phyloP scores from a whole-genome alignment of 1,140 invertebrate species.

The Drosophila sturtevanti region DNA sequence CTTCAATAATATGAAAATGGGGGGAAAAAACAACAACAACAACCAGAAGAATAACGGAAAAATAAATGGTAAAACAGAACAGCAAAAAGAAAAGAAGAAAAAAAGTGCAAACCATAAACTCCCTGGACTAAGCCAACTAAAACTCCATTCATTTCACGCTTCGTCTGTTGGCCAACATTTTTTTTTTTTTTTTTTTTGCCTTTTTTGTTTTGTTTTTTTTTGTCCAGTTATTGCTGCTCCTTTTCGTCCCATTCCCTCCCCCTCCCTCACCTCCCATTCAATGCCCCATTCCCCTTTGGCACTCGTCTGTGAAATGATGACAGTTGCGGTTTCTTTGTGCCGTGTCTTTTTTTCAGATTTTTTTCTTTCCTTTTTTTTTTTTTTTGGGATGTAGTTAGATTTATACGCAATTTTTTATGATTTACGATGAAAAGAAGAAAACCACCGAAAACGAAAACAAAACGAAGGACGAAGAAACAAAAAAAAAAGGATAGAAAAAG shows the following conservation, averaged over 20 bases:
- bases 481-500: not conserved
- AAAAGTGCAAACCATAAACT: constrained; percentile 25
- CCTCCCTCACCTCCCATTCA: not conserved
- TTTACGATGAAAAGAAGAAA: constrained; percentile 42
- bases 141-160: constrained; percentile 71
- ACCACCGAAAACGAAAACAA: not conserved
- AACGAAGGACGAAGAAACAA: not conserved
- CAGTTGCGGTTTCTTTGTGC: constrained; percentile 66
- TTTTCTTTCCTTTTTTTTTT: constrained; percentile 11
- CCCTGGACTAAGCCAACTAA: constrained; percentile 47
- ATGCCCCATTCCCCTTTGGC: constrained; percentile 12
- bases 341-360: constrained; percentile 20
- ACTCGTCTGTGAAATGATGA: constrained; percentile 69
- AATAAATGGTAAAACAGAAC: not conserved
- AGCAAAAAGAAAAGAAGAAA: not conserved
- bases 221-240: constrained; percentile 9
- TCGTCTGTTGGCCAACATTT: constrained; percentile 49
- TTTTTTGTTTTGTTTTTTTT: constrained; percentile 9
- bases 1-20: not conserved
- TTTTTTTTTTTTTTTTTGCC: constrained; percentile 28
- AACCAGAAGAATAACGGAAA: not conserved
- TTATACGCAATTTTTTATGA: constrained; percentile 65
- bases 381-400: constrained; percentile 36
- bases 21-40: not conserved
- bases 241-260: constrained; percentile 4